phyloP scores from a whole-genome alignment of 2,888 invertebrate genomes.

The Vandiemenella viatica region DNA sequence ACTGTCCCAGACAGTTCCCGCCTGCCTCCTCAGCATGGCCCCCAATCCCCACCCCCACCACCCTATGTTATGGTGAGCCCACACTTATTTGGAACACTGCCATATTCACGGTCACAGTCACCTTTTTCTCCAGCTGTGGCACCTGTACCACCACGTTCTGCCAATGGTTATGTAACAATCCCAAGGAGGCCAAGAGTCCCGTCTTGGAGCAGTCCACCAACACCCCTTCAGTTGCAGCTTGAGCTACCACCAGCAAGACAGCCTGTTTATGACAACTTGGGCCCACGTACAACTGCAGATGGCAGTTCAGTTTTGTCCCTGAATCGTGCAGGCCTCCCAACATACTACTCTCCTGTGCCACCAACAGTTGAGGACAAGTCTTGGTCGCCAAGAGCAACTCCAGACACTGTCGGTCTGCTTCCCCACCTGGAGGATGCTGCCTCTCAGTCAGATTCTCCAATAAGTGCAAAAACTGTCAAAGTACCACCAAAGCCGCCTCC shows the following conservation, averaged over 20 bases:
- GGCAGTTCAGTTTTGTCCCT: conserved; percentile 69
- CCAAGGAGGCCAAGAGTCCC: conserved; percentile 69
- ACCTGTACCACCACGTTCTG: conserved; percentile 52
- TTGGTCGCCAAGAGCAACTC: conserved; percentile 23
- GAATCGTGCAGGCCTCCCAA: conserved; percentile 45
- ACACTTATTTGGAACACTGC: conserved; percentile 60
- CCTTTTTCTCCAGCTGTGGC: conserved; percentile 41
- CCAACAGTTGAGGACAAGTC: conserved; percentile 33
- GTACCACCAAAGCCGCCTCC: conserved; percentile 72
- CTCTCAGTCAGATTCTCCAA: not conserved
- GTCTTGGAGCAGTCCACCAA: conserved; percentile 57
- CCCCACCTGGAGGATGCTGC: not conserved
- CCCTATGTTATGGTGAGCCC: conserved; percentile 28
- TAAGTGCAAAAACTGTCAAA: conserved; percentile 36
- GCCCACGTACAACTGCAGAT: conserved; percentile 67
- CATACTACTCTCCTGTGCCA: conserved; percentile 15
- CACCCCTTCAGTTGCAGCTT: conserved; percentile 21
- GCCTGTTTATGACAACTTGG: conserved; percentile 76
- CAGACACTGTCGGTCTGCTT: conserved; percentile 6
- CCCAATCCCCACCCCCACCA: conserved; percentile 27
- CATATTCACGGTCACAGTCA: conserved; percentile 64
- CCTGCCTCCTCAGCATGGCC: conserved; percentile 32
- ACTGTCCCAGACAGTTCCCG: conserved; percentile 59
- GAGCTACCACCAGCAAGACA: conserved; percentile 33
- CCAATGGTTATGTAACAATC: conserved; percentile 79